A percentile compares a stretch with the other conserved stretches of the same genome.
phyloP scores from a whole-genome alignment of 2,888 invertebrate species.

The Micoletzkya japonica region DNA sequence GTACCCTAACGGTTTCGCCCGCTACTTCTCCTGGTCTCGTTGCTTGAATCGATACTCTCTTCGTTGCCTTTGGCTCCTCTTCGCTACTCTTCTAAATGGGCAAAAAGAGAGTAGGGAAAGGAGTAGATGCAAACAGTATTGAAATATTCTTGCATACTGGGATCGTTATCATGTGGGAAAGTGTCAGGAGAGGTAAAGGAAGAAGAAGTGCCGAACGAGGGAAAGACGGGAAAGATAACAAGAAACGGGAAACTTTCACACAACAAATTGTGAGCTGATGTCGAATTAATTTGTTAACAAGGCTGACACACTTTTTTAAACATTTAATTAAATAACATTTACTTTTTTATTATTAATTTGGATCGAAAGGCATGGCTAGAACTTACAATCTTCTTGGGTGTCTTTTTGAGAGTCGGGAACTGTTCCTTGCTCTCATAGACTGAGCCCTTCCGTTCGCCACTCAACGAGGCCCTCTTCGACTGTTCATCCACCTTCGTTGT shows the following conservation, averaged over 20 bases:
- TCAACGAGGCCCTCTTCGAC: too few species aligned
- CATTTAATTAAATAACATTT: background rate
- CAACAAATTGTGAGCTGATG: too few species aligned
- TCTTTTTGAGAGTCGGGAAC: too few species aligned
- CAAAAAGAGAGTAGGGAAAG: background rate
- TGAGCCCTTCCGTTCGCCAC: background rate
- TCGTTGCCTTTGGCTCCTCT: background rate
- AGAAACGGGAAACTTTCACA: too few species aligned
- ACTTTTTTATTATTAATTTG: too few species aligned
- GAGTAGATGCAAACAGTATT: background rate
- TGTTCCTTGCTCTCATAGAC: background rate
- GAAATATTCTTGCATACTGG: background rate
- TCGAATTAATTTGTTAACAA: too few species aligned
- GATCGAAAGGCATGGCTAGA: too few species aligned
- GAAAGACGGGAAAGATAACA: too few species aligned
- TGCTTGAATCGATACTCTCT: constrained; percentile 20
- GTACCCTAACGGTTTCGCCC: constrained; percentile 11
- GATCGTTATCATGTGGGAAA: background rate
- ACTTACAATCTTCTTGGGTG: constrained; percentile 8
- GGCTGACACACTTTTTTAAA: too few species aligned
- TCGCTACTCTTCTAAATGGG: background rate
- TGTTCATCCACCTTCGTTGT: background rate
- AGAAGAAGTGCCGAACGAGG: too few species aligned
- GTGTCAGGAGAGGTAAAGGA: too few species aligned
- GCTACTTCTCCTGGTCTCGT: constrained; percentile 25